These are phyloP conservation scores for Aurelia coerulea DNA, from an alignment of 30 jellyfish, hydroid and myxozoan genomes.

Conservation along the genomic window DNA sequence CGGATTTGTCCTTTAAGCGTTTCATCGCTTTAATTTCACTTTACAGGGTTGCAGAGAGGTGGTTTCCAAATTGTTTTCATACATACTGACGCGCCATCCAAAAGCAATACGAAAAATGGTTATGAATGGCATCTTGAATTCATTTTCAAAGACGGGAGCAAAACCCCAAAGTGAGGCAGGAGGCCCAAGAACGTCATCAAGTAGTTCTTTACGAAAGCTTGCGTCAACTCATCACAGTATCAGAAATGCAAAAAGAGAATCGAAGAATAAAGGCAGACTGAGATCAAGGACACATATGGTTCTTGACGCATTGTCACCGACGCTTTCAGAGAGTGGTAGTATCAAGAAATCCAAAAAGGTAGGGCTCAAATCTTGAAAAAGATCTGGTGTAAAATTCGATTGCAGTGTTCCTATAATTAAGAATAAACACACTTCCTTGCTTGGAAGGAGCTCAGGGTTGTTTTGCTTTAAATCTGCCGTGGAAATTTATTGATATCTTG, in stretches of 20 bases:
- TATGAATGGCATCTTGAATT: conserved; percentile 77
- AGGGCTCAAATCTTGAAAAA: too few species aligned
- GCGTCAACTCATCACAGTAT: background rate
- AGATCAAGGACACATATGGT: background rate
- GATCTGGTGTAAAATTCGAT: too few species aligned
- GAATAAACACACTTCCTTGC: too few species aligned
- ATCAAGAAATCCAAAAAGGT: too few species aligned
- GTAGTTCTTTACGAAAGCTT: background rate
- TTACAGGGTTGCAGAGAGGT: conserved; percentile 29
- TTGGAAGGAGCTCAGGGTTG: too few species aligned
- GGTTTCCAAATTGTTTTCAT: conserved; percentile 41
- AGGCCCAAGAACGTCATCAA: background rate
- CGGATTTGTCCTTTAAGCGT: too few species aligned
- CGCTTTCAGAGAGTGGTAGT: background rate
- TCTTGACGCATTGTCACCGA: background rate
- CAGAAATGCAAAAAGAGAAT: background rate
- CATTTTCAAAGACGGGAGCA: conserved; percentile 61
- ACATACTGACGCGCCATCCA: conserved; percentile 64
- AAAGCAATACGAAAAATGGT: conserved; percentile 69
- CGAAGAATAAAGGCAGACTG: background rate
- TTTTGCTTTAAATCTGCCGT: too few species aligned
- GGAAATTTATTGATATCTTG: too few species aligned
- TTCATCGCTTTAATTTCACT: background rate
- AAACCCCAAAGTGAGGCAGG: background rate
- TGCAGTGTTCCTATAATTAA: too few species aligned